Percentiles rank a stretch among this genome's conserved stretches.
phyloP scores from a whole-genome alignment of 2,888 invertebrate species.

The Tenthredo mesomela region DNA sequence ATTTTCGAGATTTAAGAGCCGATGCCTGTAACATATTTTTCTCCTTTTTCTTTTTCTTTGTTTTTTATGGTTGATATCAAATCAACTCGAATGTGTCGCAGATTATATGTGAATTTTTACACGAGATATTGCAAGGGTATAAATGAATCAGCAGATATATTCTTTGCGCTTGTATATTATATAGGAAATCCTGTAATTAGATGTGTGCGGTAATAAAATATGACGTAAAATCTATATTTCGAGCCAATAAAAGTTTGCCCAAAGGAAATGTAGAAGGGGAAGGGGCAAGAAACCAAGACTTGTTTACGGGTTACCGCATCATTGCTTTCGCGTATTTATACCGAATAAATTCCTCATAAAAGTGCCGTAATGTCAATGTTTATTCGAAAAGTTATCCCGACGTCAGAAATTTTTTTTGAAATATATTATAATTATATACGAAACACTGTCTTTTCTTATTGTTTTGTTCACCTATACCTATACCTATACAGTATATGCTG shows the following conservation, averaged over 20 bases:
- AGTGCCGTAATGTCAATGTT: constrained; percentile 73
- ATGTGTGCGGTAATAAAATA: background rate
- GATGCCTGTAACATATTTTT: background rate
- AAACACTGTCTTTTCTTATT: background rate
- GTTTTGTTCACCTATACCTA: background rate
- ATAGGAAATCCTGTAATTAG: background rate
- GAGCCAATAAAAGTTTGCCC: background rate
- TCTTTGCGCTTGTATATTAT: background rate
- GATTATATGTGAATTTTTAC: background rate
- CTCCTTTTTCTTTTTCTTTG: too few relatives aligned
- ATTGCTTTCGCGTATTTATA: constrained; percentile 65
- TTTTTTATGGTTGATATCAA: background rate
- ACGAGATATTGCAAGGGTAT: background rate
- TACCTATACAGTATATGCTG: background rate
- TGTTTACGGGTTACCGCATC: constrained; percentile 74
- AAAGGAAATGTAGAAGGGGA: background rate
- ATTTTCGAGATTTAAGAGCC: background rate
- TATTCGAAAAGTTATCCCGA: constrained; percentile 68
- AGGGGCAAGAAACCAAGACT: constrained; percentile 57
- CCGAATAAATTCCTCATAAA: constrained; percentile 73
- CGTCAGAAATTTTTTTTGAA: background rate
- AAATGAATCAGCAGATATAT: background rate
- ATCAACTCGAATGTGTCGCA: too few relatives aligned
- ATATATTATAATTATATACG: background rate
- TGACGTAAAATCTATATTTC: constrained; percentile 11